A percentile compares a stretch with the other conserved stretches of the same genome.
phyloP scores from a whole-genome alignment of 2,113 vertebrate species.

The Trachemys scripta region DNA sequence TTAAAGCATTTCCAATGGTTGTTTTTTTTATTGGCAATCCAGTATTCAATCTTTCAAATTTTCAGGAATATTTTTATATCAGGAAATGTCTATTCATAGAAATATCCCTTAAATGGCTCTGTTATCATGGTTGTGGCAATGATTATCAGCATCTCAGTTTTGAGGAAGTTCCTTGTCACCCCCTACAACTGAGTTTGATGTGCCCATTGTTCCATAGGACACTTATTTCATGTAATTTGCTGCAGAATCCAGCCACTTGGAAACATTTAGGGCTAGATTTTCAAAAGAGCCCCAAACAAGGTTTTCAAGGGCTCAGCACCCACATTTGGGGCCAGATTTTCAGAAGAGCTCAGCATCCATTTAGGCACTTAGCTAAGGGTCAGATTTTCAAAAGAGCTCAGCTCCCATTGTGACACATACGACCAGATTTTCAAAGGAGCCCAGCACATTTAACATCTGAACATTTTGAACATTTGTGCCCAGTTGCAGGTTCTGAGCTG shows the following conservation, averaged over 20 bases:
- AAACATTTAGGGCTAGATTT: not conserved
- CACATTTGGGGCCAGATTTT: not conserved
- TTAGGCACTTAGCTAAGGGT: not conserved
- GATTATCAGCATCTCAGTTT: not conserved
- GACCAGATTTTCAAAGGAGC: not conserved
- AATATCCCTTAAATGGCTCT: not conserved
- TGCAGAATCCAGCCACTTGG: not conserved
- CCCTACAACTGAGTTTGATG: not conserved
- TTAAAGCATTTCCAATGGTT: not conserved
- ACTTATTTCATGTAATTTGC: not conserved
- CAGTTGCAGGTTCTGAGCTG: not conserved
- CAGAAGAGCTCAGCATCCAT: not conserved
- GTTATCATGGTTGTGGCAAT: not conserved
- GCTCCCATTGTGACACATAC: not conserved
- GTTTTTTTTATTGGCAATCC: constrained; percentile 40
- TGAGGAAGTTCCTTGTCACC: not conserved
- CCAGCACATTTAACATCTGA: not conserved
- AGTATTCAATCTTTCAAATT: constrained; percentile 7
- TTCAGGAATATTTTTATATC: not conserved
- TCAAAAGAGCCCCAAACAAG: not conserved
- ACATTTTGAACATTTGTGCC: not conserved
- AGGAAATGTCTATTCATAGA: not conserved
- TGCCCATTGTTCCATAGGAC: not conserved
- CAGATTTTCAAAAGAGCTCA: not conserved
- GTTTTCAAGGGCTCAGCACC: not conserved